Evolutionary conservation across 2,113 vertebrate genomes (phyloP), one percentile per base, ranked within the genome.

Genomic region (Bettongia penicillata): DNA sequence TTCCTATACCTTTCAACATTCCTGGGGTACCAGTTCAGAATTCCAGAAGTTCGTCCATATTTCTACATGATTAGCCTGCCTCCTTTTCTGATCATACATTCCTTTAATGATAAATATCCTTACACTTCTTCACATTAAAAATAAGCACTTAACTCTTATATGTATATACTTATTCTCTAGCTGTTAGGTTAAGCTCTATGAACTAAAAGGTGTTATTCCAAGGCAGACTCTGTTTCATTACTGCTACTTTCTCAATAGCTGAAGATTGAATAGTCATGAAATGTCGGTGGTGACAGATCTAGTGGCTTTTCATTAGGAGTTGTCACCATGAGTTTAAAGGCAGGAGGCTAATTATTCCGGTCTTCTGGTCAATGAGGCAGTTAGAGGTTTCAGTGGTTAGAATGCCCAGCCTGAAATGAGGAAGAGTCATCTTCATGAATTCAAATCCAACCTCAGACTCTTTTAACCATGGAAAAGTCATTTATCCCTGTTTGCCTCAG

Each of bases 221-320:
- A 91, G 61, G 93, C 16, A 95, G 93, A 95, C 48, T 94, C 93
- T 93, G 94, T 91, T 94, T 94, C 24, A 0, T 3, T 28, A 49
- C 94, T 94, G 89, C 97, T 91, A 93, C 90, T 93, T 89, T 52
- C 51, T 93, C 51, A 90, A 89, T 92, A 95, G 91, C 23, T 57
- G 91, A 93, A 53, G 51, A 95, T 92, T 97, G 94, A 95, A 37
- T 93, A 94, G 91, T 51, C 14, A 49, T 91, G 89, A 49, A 51
- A 47, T 84, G n/a, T 57, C 93, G 57, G 37, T 91, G 53, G 53
- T 53, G n/a, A 91, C 57, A 93, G 28, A 0, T 91, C 93, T 53
- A 61, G 90, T 95, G 57, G 23, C 51, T 47, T 24, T 94, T 95
- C 68, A 92, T 0, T 19, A 61, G 94, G 25, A 51, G 89, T n/a